Percentiles rank a stretch among this genome's conserved stretches.
Conservation (phyloP, 2,888 invertebrate genomes). For the Tetragonisca angustula region DNA sequence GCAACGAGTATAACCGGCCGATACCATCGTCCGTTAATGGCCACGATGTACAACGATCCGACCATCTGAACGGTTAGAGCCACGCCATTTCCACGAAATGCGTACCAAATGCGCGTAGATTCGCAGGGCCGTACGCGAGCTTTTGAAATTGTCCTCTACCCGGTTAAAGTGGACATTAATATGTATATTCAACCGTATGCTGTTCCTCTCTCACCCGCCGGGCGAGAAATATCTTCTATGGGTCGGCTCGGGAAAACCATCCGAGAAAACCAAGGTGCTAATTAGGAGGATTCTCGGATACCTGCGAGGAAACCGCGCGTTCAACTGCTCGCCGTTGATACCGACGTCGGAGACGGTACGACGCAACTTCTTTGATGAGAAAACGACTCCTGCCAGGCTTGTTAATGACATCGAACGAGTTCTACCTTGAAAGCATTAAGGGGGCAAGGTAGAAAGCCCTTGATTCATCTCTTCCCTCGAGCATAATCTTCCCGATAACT, state of each 20-base stretch:
- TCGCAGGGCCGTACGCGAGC: conserved; percentile 13
- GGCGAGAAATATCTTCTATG: conserved; percentile 27
- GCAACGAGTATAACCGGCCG: conserved; percentile 56
- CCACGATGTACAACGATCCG: conserved; percentile 40
- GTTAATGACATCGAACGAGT: conserved; percentile 26
- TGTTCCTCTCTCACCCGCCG: background rate
- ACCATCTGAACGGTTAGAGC: conserved; percentile 24
- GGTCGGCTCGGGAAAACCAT: too few species aligned
- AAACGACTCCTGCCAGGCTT: conserved; percentile 20
- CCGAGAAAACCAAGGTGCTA: conserved; percentile 36
- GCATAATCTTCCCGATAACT: background rate
- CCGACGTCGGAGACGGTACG: background rate
- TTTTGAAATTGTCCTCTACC: background rate
- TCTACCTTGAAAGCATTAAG: background rate
- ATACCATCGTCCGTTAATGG: conserved; percentile 66
- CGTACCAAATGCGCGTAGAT: conserved; percentile 39
- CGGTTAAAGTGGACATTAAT: background rate
- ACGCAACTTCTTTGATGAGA: conserved; percentile 34
- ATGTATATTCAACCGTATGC: background rate
- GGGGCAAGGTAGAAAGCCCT: background rate
- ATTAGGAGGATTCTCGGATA: conserved; percentile 59
- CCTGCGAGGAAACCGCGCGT: conserved; percentile 37
- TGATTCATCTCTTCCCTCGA: background rate
- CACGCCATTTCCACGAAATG: conserved; percentile 56
- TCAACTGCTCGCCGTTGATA: conserved; percentile 23